Base-by-base conservation (phyloP, 2,113 vertebrate genomes). In the Turnix velox region DNA sequence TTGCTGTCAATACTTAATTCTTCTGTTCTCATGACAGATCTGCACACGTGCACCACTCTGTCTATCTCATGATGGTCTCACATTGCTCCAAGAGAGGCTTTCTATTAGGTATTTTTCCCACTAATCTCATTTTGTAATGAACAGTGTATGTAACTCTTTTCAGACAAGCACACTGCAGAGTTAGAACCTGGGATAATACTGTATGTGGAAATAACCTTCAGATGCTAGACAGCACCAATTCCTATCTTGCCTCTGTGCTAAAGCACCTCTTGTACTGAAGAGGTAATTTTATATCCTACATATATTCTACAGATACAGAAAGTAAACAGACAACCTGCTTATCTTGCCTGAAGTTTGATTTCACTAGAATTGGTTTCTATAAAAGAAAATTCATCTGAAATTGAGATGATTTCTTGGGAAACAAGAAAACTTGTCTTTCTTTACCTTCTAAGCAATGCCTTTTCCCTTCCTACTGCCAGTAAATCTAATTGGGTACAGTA, bases 301-400 rank as follows among this genome's bases (percentile, higher is more conserved):
- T 48, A 19, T 85, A 83, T 42, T 83, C 20, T 17, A 62, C 24
- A 54, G 49, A 45, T 39, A 42, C 12, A 84, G 45, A 76, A 90
- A 24, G 19, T 14, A 83, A 83, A 24, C 51, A 42, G 86, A 61
- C 19, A 82, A 61, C 12, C 28, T 49, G 3, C 39, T 89, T 75
- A 14, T 76, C 45, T 91, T 63, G 23, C 45, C 42, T 73, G 74
- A 87, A 79, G 27, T 66, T 87, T 83, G 27, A 52, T 52, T 80
- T 93, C 28, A 42, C 33, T 35, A 30, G 9, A 76, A 65, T 39
- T 61, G 23, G 65, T 91, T 87, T 65, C 87, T 94, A 91, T 84
- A 76, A 48, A 43, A 76, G 54, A 85, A 94, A 85, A 76, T 49
- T 78, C 40, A 65, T 84, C 63, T 33, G 57, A 76, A 61, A 63